Evolutionary conservation across 2,113 vertebrate genomes (phyloP).

Genomic region (Syngnathus typhle): DNA sequence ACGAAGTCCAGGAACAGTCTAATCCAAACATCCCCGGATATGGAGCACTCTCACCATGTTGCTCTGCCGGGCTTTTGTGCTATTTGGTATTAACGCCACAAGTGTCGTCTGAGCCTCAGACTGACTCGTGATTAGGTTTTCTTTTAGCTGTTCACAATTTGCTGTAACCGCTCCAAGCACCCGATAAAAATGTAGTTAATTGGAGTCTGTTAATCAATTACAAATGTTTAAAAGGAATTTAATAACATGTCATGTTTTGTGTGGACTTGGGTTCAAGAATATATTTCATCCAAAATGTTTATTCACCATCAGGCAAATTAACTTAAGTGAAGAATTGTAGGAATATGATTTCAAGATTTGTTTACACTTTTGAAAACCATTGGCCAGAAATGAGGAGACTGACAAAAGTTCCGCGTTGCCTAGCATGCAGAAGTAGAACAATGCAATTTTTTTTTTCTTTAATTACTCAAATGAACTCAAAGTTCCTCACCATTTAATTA

Average conservation of each 20-base stretch:
- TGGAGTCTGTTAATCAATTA: not conserved
- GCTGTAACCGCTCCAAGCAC: too few relatives aligned
- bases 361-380: not conserved
- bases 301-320: not conserved
- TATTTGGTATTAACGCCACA: conserved; percentile 65
- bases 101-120: conserved; percentile 53
- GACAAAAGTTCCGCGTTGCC: not conserved
- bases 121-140: conserved; percentile 46
- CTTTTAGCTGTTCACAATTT: too few relatives aligned
- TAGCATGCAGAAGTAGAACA: not conserved
- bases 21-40: conserved; percentile 63
- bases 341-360: not conserved
- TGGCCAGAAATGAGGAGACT: not conserved
- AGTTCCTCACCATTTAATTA: not conserved
- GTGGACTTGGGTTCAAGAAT: not conserved
- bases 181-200: not conserved
- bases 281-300: not conserved
- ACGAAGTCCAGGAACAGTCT: conserved; percentile 59
- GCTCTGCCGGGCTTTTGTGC: conserved; percentile 62
- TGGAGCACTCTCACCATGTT: conserved; percentile 52
- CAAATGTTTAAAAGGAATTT: not conserved
- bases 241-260: not conserved
- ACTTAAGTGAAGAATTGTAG: not conserved
- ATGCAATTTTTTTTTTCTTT: not conserved
- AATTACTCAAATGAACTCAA: not conserved